A percentile compares a stretch with the other conserved stretches of the same genome.
These are phyloP conservation scores for Drosophila albomicans DNA, from an alignment of 1,140 invertebrate genomes.

Conservation along the genomic window DNA sequence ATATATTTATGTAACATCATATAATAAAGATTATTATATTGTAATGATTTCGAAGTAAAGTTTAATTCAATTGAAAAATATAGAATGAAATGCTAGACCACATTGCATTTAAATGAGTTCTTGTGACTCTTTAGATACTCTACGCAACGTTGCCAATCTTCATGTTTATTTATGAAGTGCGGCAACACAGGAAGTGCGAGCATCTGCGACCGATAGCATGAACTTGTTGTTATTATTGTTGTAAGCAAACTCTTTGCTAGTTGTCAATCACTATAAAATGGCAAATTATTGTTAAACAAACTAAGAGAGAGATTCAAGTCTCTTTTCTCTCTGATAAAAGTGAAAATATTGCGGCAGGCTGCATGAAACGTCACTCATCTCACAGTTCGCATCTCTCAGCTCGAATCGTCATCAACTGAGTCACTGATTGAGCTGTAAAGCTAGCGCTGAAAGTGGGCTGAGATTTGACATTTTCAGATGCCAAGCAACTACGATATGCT, in stretches of 20 bases:
- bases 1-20: no score
- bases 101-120: background rate
- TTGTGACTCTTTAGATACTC: background rate
- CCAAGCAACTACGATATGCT: slow-evolving; percentile 41
- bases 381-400: background rate
- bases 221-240: slow-evolving; percentile 48
- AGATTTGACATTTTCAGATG: slow-evolving; percentile 49
- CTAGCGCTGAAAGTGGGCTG: slow-evolving; percentile 6
- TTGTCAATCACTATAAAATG: slow-evolving; percentile 52
- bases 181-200: slow-evolving; percentile 12
- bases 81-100: no score
- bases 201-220: slow-evolving; percentile 38
- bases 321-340: background rate
- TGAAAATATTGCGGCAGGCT: slow-evolving; percentile 30
- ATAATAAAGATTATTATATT: no score
- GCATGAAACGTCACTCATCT: slow-evolving; percentile 14
- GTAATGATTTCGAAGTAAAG: no score
- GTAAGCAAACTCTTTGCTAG: slow-evolving; percentile 48
- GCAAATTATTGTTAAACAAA: slow-evolving; percentile 43
- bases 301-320: background rate
- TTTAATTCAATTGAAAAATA: no score
- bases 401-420: slow-evolving; percentile 33
- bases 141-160: slow-evolving; percentile 4
- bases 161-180: slow-evolving; percentile 16
- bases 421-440: slow-evolving; percentile 36